Conservation (phyloP, 2,888 invertebrate species). For the Drosophila greeni region DNA sequence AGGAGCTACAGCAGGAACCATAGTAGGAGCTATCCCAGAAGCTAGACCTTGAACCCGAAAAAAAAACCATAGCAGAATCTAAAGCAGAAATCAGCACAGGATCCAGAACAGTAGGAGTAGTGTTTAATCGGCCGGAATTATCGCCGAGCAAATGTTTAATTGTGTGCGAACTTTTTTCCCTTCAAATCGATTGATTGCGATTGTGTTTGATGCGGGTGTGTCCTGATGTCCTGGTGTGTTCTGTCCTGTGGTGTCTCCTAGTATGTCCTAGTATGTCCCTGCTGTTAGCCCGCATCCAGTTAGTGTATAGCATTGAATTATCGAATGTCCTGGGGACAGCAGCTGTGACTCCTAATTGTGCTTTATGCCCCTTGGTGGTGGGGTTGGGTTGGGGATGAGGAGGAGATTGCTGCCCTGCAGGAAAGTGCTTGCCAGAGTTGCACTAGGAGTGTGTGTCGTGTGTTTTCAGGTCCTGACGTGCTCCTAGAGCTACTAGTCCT, state of each 20-base stretch:
- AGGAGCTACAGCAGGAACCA: too few relatives aligned
- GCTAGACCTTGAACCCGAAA: too few relatives aligned
- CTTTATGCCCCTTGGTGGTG: conserved; percentile 48
- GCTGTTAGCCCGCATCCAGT: too few relatives aligned
- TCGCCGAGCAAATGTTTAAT: conserved; percentile 20
- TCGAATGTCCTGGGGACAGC: conserved; percentile 25
- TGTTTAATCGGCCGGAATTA: conserved; percentile 24
- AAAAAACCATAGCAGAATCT: too few relatives aligned
- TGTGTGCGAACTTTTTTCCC: conserved; percentile 14
- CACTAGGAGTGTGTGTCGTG: conserved; percentile 4
- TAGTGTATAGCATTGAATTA: conserved; percentile 22
- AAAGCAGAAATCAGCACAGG: too few relatives aligned
- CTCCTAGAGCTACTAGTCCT: not conserved
- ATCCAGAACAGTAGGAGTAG: too few relatives aligned
- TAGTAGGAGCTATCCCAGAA: too few relatives aligned
- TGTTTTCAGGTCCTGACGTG: not conserved
- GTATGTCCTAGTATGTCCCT: too few relatives aligned
- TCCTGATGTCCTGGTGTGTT: not conserved
- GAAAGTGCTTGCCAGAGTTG: too few relatives aligned
- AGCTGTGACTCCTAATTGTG: conserved; percentile 55
- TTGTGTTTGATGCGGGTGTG: conserved; percentile 11
- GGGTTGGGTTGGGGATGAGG: too few relatives aligned
- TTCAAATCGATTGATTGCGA: conserved; percentile 6
- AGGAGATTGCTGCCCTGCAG: too few relatives aligned
- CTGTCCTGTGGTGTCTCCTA: too few relatives aligned